Conservation (phyloP, 2,797 vertebrate species). For the Scleropages formosus region DNA sequence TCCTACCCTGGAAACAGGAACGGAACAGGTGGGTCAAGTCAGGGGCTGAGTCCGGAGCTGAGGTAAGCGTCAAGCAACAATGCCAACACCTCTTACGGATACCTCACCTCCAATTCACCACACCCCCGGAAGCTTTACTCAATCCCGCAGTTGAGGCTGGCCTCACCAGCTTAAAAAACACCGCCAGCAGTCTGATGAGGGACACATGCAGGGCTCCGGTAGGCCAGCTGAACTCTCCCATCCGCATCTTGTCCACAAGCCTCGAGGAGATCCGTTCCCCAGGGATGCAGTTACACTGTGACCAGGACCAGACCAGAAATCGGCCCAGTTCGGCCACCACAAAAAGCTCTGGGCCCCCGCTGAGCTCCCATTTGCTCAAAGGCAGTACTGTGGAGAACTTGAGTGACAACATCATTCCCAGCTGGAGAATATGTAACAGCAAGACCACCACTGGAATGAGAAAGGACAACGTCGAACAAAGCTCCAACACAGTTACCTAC, state of each 20-base stretch:
- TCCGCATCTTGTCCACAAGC: slow-evolving; percentile 28
- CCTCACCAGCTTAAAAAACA: slow-evolving; percentile 54
- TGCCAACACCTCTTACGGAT: slow-evolving; percentile 28
- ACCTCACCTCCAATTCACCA: slow-evolving; percentile 33
- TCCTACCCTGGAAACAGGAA: slow-evolving; percentile 60
- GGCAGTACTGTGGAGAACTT: background rate
- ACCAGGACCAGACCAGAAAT: slow-evolving; percentile 38
- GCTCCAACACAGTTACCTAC: slow-evolving; percentile 50
- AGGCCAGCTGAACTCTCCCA: slow-evolving; percentile 23
- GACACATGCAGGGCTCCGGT: slow-evolving; percentile 34
- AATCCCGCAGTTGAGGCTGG: slow-evolving; percentile 56
- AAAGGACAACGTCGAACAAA: slow-evolving; percentile 41
- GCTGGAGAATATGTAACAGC: slow-evolving; percentile 4
- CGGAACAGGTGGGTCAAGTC: slow-evolving; percentile 33
- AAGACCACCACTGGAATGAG: slow-evolving; percentile 4
- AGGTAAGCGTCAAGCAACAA: background rate
- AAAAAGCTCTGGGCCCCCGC: slow-evolving; percentile 36
- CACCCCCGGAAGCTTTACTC: slow-evolving; percentile 22
- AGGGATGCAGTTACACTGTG: slow-evolving; percentile 17
- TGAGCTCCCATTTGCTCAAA: slow-evolving; percentile 39
- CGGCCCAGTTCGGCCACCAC: slow-evolving; percentile 22
- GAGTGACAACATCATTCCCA: slow-evolving; percentile 3
- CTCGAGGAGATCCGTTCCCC: slow-evolving; percentile 21
- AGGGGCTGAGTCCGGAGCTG: slow-evolving; percentile 11
- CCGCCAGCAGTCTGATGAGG: slow-evolving; percentile 47